A percentile compares a stretch with the other conserved stretches of the same genome.
Evolutionary conservation across 2,797 vertebrate genomes (phyloP).

Genomic region (Sparus aurata): DNA sequence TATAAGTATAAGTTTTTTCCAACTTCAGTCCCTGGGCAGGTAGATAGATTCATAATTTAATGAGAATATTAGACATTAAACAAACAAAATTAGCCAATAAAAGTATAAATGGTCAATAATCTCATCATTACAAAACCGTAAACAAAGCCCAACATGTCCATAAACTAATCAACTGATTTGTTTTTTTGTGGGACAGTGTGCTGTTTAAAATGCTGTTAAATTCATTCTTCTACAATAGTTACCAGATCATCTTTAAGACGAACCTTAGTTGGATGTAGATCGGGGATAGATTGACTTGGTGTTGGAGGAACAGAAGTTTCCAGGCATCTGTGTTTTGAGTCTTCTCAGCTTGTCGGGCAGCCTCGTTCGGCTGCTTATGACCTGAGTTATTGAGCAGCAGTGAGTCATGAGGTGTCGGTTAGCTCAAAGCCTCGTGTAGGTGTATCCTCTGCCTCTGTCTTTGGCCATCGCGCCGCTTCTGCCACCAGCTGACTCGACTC

Average conservation of each 20-base stretch:
- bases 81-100: too few species aligned
- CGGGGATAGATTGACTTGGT: neutral
- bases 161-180: neutral
- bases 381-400: constrained; percentile 23
- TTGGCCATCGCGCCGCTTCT: constrained; percentile 13
- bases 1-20: too few species aligned
- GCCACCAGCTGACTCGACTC: constrained; percentile 31
- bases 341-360: constrained; percentile 14
- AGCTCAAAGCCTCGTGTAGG: constrained; percentile 6
- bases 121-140: too few species aligned
- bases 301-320: neutral
- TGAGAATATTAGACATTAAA: too few species aligned
- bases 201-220: too few species aligned
- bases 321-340: neutral
- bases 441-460: constrained; percentile 21
- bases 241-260: neutral
- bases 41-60: too few species aligned
- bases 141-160: too few species aligned
- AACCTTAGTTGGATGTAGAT: neutral
- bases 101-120: too few species aligned
- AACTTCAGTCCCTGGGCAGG: too few species aligned
- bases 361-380: constrained; percentile 24
- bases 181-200: too few species aligned
- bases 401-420: constrained; percentile 48
- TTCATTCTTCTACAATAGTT: neutral